These are phyloP conservation scores for Phalanger gymnotis DNA, from an alignment of 2,797 vertebrate species.

Conservation along the genomic window DNA sequence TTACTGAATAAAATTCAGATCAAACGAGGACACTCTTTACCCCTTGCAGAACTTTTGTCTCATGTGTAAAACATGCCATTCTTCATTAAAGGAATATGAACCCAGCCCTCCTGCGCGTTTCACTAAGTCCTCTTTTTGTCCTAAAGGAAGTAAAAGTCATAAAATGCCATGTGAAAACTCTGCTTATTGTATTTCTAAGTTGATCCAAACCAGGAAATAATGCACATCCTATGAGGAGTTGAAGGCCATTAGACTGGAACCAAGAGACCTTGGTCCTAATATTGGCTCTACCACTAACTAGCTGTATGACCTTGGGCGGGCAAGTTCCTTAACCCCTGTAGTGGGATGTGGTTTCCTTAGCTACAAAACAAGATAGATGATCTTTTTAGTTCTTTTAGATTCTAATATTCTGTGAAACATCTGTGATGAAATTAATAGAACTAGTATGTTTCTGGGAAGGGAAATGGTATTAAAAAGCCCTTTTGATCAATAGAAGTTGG, in stretches of 20 bases:
- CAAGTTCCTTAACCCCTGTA: conserved; percentile 45
- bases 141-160: conserved; percentile 69
- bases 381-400: background rate
- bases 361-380: background rate
- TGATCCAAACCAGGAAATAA: background rate
- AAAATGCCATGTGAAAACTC: conserved; percentile 75
- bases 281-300: background rate
- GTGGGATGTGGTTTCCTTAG: conserved; percentile 17
- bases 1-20: conserved; percentile 35
- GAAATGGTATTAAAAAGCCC: background rate
- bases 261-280: background rate
- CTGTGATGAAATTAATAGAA: background rate
- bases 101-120: conserved; percentile 36
- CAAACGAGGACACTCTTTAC: conserved; percentile 31
- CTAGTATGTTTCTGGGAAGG: background rate
- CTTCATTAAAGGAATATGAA: conserved; percentile 6
- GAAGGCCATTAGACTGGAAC: background rate
- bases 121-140: conserved; percentile 57
- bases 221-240: conserved; percentile 44
- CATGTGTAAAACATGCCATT: background rate
- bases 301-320: conserved; percentile 37
- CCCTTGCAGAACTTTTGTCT: background rate
- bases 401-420: background rate
- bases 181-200: conserved; percentile 66
- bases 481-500: background rate